These are phyloP conservation scores for Euphydryas editha DNA, from an alignment of 2,888 invertebrate species.

Conservation along the genomic window DNA sequence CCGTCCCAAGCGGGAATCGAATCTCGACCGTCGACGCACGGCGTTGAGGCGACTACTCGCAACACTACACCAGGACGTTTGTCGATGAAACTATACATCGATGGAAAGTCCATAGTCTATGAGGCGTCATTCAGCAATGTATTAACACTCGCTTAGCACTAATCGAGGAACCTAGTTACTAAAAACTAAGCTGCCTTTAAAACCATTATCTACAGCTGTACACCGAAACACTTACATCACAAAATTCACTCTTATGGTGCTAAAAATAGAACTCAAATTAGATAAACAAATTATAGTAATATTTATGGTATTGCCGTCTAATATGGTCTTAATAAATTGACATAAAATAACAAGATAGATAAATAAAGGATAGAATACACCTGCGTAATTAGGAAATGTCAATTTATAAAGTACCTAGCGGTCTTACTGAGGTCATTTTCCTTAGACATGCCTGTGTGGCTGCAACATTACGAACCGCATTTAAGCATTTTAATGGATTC, in stretches of 20 bases:
- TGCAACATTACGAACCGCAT: too few species aligned
- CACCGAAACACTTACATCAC: not conserved
- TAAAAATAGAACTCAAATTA: not conserved
- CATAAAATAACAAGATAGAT: not conserved
- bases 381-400: not conserved
- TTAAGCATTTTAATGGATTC: too few species aligned
- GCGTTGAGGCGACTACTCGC: too few species aligned
- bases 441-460: too few species aligned
- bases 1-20: too few species aligned
- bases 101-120: too few species aligned
- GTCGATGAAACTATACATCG: too few species aligned
- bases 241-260: not conserved
- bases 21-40: too few species aligned
- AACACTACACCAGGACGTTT: too few species aligned
- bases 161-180: constrained; percentile 22
- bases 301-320: not conserved
- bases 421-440: too few species aligned
- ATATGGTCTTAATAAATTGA: not conserved
- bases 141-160: constrained; percentile 7
- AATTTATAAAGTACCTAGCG: not conserved
- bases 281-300: not conserved
- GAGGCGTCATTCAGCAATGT: not conserved
- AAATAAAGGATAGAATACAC: not conserved
- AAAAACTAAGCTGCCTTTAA: constrained; percentile 1
- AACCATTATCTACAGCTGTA: not conserved